These are phyloP conservation scores for Heloderma charlesbogerti DNA, from an alignment of 2,113 vertebrate species.

Conservation along the genomic window DNA sequence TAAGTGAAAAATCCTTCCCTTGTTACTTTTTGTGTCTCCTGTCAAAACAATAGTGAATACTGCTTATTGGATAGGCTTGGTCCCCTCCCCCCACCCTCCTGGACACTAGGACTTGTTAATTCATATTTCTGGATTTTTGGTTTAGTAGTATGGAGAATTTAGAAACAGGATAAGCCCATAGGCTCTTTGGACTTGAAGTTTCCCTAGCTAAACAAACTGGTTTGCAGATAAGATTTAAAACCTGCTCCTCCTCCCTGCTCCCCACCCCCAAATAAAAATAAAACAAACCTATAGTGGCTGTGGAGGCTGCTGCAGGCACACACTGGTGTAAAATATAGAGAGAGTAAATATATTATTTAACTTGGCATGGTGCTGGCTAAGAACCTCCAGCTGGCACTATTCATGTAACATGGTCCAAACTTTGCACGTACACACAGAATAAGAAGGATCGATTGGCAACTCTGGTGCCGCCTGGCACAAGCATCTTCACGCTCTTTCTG, in stretches of 20 bases:
- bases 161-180: conserved; percentile 84
- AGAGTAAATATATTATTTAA: conserved; percentile 91
- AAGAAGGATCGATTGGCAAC: conserved; percentile 97
- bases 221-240: conserved; percentile 83
- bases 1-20: conserved; percentile 69
- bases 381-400: conserved; percentile 90
- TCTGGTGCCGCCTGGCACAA: conserved; percentile 92
- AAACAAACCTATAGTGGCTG: conserved; percentile 86
- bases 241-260: conserved; percentile 84
- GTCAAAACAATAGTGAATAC: conserved; percentile 80
- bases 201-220: conserved; percentile 80
- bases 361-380: conserved; percentile 94
- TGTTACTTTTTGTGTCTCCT: conserved; percentile 67
- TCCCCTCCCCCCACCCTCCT: conserved; percentile 48
- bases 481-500: conserved; percentile 86
- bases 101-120: conserved; percentile 80
- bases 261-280: conserved; percentile 79
- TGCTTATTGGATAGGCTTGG: conserved; percentile 78
- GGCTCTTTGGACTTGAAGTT: conserved; percentile 87
- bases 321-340: conserved; percentile 96
- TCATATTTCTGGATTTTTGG: conserved; percentile 80
- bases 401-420: conserved; percentile 96
- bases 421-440: conserved; percentile 92
- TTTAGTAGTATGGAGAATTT: conserved; percentile 85
- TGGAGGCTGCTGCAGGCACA: conserved; percentile 97